Evolutionary conservation across 2,888 invertebrate species (phyloP).

Genomic region (Eretmocerus hayati): DNA sequence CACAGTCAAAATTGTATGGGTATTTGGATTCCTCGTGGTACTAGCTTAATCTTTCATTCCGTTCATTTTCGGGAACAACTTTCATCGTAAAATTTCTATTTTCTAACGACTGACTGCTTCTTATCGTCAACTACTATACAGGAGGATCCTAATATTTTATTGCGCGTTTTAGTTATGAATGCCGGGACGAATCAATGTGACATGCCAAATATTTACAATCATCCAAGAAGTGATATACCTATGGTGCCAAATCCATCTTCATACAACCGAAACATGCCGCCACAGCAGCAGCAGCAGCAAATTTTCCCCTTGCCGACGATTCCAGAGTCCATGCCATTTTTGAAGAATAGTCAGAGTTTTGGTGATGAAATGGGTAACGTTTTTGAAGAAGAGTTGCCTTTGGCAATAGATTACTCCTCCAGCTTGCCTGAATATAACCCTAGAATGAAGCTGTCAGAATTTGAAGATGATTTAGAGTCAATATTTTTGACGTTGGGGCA

Average conservation of each 20-base stretch:
- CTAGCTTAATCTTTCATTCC: no score
- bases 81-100: no score
- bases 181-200: slow-evolving; percentile 18
- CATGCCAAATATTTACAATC: slow-evolving; percentile 29
- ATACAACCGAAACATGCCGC: slow-evolving; percentile 6
- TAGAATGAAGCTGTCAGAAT: slow-evolving; percentile 9
- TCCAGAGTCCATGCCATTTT: slow-evolving; percentile 31
- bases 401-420: slow-evolving; percentile 16
- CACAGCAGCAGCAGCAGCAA: neutral
- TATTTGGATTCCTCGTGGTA: no score
- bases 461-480: slow-evolving; percentile 18
- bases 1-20: no score
- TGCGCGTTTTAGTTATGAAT: slow-evolving; percentile 11
- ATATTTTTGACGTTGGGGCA: neutral
- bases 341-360: slow-evolving; percentile 27
- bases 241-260: slow-evolving; percentile 17
- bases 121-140: no score
- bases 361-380: slow-evolving; percentile 24
- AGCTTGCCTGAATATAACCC: slow-evolving; percentile 11
- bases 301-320: slow-evolving; percentile 26
- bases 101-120: no score
- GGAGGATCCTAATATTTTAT: no score
- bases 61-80: no score
- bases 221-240: slow-evolving; percentile 28
- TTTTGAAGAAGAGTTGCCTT: slow-evolving; percentile 12